A percentile compares a stretch with the other conserved stretches of the same genome.
phyloP scores from a whole-genome alignment of 2,888 invertebrate genomes.

The Stictocephala bisonia region DNA sequence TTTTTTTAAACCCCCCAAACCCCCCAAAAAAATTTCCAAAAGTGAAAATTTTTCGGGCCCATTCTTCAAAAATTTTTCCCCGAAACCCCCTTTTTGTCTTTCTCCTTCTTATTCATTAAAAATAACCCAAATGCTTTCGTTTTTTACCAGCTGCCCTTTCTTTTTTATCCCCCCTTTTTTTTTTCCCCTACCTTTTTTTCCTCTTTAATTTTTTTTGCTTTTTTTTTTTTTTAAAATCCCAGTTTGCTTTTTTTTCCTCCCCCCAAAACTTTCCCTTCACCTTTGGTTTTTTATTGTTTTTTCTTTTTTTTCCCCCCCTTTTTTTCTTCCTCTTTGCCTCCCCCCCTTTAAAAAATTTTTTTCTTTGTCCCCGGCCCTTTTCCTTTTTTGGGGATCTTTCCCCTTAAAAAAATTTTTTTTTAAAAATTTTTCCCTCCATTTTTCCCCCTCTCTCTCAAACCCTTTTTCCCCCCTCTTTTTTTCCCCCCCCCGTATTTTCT shows the following conservation, averaged over 20 bases:
- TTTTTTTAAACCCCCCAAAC: too few relatives aligned
- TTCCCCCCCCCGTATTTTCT: not conserved
- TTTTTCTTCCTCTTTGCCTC: not conserved
- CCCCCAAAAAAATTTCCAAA: too few relatives aligned
- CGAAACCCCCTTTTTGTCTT: not conserved
- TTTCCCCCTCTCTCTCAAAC: not conserved
- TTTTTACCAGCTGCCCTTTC: not conserved
- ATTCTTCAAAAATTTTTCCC: too few relatives aligned
- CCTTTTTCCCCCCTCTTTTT: not conserved
- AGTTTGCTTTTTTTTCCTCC: not conserved
- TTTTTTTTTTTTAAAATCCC: too few relatives aligned
- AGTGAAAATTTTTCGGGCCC: too few relatives aligned
- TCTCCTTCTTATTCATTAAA: not conserved
- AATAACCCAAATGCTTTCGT: not conserved
- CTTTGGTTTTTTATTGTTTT: not conserved
- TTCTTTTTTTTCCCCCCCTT: not conserved
- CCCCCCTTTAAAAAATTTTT: not conserved
- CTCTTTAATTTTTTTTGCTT: not conserved
- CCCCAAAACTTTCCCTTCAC: not conserved
- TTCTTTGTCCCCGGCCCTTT: not conserved
- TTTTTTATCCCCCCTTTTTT: not conserved
- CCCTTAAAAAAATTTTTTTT: too few relatives aligned
- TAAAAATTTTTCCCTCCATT: not conserved
- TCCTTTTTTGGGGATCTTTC: not conserved
- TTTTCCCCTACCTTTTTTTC: not conserved